Evolutionary conservation across 2,888 invertebrate species (phyloP).

Genomic region (Diaprepes abbreviatus): DNA sequence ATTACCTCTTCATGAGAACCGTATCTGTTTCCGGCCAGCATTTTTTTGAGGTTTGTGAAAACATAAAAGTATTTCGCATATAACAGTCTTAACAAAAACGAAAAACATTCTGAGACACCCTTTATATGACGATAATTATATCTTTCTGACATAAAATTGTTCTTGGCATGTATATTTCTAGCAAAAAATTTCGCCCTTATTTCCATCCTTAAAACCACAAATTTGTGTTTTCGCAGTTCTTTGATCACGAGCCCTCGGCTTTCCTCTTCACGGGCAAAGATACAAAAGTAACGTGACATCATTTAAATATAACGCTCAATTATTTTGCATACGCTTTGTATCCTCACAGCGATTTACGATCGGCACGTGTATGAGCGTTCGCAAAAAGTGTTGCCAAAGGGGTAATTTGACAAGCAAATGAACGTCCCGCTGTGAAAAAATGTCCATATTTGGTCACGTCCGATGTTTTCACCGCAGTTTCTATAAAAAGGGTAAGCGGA

Average conservation of each 20-base stretch:
- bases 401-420: conserved; percentile 43
- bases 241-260: conserved; percentile 16
- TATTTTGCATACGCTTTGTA: conserved; percentile 63
- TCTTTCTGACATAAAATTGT: too few relatives aligned
- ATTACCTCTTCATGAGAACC: too few relatives aligned
- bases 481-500: conserved; percentile 15
- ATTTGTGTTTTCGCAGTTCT: conserved; percentile 19
- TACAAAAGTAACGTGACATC: conserved; percentile 49
- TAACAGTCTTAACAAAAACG: too few relatives aligned
- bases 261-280: conserved; percentile 17
- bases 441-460: conserved; percentile 38
- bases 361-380: conserved; percentile 35
- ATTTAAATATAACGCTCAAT: conserved; percentile 64
- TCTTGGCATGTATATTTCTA: too few relatives aligned
- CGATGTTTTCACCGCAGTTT: conserved; percentile 48
- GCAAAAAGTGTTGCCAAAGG: conserved; percentile 44
- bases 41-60: too few relatives aligned
- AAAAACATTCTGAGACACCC: too few relatives aligned
- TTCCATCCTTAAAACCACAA: too few relatives aligned
- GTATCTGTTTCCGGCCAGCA: too few relatives aligned
- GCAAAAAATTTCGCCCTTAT: too few relatives aligned
- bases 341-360: conserved; percentile 57
- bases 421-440: conserved; percentile 33
- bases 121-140: too few relatives aligned
- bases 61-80: too few relatives aligned